These are phyloP conservation scores for Aphidius gifuensis DNA, from an alignment of 1,140 invertebrate genomes.

Conservation along the genomic window DNA sequence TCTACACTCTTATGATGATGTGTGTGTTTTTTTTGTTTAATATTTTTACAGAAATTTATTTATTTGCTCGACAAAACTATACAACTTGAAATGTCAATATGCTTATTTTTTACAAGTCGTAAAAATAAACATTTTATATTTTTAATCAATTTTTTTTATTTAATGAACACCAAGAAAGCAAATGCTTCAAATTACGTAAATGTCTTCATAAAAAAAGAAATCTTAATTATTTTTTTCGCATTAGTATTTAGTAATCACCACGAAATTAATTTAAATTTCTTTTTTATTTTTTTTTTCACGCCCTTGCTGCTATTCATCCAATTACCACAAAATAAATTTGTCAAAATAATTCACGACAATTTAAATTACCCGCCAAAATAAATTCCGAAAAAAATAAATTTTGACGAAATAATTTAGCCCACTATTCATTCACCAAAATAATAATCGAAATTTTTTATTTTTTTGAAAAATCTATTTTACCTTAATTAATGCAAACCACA, in stretches of 20 bases:
- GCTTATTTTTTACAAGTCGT: slow-evolving; percentile 4
- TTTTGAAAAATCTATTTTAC: too few relatives aligned
- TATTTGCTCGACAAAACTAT: slow-evolving; percentile 17
- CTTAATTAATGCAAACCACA: too few relatives aligned
- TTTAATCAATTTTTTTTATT: slow-evolving; percentile 13
- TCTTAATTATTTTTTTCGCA: neutral
- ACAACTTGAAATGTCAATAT: slow-evolving; percentile 22
- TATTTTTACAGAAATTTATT: slow-evolving; percentile 13
- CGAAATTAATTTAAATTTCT: slow-evolving; percentile 15
- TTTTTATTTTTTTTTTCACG: slow-evolving; percentile 23
- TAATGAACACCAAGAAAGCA: slow-evolving; percentile 30
- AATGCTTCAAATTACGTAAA: neutral
- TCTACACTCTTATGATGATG: neutral
- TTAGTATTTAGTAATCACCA: slow-evolving; percentile 15
- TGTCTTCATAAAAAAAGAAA: too few relatives aligned
- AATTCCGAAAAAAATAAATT: too few relatives aligned
- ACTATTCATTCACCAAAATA: too few relatives aligned
- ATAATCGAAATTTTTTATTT: too few relatives aligned
- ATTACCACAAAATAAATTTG: neutral
- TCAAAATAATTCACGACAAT: slow-evolving; percentile 16
- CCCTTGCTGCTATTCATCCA: slow-evolving; percentile 13
- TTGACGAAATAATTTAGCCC: too few relatives aligned
- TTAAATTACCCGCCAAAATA: neutral
- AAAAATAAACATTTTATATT: neutral
- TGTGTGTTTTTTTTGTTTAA: neutral